phyloP scores from a whole-genome alignment of 2,113 vertebrate species.

The Amazona guildingii region DNA sequence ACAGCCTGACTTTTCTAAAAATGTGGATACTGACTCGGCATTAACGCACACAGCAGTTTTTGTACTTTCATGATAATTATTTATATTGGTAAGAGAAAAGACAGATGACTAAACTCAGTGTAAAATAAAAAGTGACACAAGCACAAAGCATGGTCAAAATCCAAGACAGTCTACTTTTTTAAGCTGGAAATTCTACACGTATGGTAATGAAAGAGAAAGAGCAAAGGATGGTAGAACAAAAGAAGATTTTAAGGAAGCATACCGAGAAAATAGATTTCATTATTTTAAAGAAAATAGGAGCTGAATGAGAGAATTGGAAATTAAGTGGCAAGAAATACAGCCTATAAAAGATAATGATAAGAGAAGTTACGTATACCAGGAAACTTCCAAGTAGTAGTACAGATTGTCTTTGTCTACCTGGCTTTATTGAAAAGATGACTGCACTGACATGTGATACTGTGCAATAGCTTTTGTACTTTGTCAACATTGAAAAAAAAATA shows the following conservation, averaged over 20 bases:
- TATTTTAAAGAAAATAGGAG: background rate
- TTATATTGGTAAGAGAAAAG: background rate
- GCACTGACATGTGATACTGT: background rate
- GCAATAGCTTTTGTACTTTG: background rate
- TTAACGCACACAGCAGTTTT: background rate
- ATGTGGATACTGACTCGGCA: background rate
- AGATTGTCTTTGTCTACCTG: background rate
- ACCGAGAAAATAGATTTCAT: background rate
- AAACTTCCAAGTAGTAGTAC: background rate
- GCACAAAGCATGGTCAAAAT: background rate
- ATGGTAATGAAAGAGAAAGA: background rate
- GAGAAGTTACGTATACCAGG: background rate
- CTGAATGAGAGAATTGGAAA: background rate
- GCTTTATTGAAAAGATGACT: background rate
- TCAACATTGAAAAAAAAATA: background rate
- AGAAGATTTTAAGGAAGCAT: background rate
- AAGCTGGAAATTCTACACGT: background rate
- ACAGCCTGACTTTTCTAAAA: slow-evolving; percentile 13
- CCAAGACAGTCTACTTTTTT: background rate
- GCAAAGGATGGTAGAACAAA: background rate
- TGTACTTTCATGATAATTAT: background rate
- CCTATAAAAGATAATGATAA: background rate
- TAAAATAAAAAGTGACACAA: background rate
- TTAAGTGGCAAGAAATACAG: background rate
- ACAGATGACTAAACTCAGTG: background rate